Evolutionary conservation across 2,113 vertebrate species (phyloP).

Genomic region (Epinephelus lanceolatus): DNA sequence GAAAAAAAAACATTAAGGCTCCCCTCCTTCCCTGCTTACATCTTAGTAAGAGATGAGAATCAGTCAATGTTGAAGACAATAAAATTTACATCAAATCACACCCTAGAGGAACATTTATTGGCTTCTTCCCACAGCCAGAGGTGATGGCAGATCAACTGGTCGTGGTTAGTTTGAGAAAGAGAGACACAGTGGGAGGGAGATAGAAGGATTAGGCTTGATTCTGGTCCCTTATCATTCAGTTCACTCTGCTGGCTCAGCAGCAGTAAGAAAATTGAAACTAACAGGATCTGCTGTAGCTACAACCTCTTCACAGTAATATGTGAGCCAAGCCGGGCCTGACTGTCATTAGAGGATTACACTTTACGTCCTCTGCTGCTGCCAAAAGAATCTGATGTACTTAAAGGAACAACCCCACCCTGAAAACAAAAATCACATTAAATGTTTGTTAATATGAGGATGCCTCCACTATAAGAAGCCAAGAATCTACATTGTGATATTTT

Average conservation of each 20-base stretch:
- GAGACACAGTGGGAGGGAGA: slow-evolving; percentile 42
- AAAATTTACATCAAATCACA: slow-evolving; percentile 57
- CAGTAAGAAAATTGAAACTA: slow-evolving; percentile 81
- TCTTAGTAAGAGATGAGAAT: slow-evolving; percentile 51
- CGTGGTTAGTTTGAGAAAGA: slow-evolving; percentile 45
- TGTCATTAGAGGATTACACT: slow-evolving; percentile 81
- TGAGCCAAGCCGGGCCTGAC: slow-evolving; percentile 64
- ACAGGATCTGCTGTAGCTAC: slow-evolving; percentile 77
- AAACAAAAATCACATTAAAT: slow-evolving; percentile 65
- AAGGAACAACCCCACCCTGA: slow-evolving; percentile 17
- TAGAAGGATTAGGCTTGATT: slow-evolving; percentile 75
- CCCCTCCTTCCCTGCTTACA: not conserved
- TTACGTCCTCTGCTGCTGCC: slow-evolving; percentile 70
- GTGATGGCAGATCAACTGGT: slow-evolving; percentile 68
- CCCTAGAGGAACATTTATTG: slow-evolving; percentile 58
- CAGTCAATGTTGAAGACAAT: slow-evolving; percentile 45
- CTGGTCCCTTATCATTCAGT: slow-evolving; percentile 75
- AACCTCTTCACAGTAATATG: slow-evolving; percentile 69
- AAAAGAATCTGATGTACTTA: slow-evolving; percentile 55
- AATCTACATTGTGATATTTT: slow-evolving; percentile 26
- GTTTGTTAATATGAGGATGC: slow-evolving; percentile 54
- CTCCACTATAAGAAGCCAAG: slow-evolving; percentile 12
- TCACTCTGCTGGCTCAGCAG: slow-evolving; percentile 82
- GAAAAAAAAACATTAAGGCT: slow-evolving; percentile 8
- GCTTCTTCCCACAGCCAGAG: slow-evolving; percentile 47